These are phyloP conservation scores for Sericinus montela DNA, from an alignment of 2,888 invertebrate genomes.

Conservation along the genomic window DNA sequence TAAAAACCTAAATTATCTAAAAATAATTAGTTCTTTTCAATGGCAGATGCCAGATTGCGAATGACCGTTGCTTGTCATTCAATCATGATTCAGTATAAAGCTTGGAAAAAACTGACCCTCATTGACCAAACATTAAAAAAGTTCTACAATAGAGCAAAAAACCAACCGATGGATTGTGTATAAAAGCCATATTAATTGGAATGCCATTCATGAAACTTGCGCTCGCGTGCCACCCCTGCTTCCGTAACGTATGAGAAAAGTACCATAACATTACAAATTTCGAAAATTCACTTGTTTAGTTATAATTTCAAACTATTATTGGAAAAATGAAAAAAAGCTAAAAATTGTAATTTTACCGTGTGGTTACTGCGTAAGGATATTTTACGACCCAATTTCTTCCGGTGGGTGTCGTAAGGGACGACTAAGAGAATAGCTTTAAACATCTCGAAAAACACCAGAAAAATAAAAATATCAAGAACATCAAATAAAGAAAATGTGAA, in stretches of 20 bases:
- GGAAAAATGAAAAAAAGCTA: no score
- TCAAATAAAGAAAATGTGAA: no score
- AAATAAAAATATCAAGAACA: no score
- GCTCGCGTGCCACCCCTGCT: slow-evolving; percentile 56
- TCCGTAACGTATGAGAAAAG: slow-evolving; percentile 32
- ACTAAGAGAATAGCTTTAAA: no score
- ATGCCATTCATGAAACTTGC: slow-evolving; percentile 41
- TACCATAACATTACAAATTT: slow-evolving; percentile 31
- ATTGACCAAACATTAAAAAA: slow-evolving; percentile 65
- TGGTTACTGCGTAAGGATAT: no score
- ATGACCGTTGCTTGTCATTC: slow-evolving; percentile 75
- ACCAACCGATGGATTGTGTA: slow-evolving; percentile 49
- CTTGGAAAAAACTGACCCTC: slow-evolving; percentile 72
- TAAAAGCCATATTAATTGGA: slow-evolving; percentile 58
- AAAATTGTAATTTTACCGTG: no score
- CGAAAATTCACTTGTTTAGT: slow-evolving; percentile 11
- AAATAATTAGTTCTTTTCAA: slow-evolving; percentile 20
- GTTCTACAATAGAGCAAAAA: slow-evolving; percentile 47
- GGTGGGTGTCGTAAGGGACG: no score
- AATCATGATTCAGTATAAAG: slow-evolving; percentile 46
- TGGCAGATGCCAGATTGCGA: slow-evolving; percentile 55
- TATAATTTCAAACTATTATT: background rate
- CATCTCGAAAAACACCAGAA: no score
- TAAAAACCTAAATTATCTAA: background rate
- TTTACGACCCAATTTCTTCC: no score